phyloP scores from a whole-genome alignment of 2,797 vertebrate genomes.

The Lepus oiostolus region DNA sequence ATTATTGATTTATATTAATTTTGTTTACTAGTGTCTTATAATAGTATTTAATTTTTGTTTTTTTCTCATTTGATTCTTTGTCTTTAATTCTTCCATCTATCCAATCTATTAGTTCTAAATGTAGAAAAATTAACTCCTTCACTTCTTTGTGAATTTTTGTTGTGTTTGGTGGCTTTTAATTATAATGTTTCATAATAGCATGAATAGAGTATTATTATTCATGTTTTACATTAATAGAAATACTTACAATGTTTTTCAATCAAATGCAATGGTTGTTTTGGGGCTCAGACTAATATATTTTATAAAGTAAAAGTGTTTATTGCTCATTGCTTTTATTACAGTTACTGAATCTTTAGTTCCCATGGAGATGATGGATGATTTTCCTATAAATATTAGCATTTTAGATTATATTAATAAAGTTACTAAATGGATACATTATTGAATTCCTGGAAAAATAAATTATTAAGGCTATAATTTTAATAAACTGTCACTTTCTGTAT shows the following conservation, averaged over 20 bases:
- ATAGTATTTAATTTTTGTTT: neutral
- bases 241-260: neutral
- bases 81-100: neutral
- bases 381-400: neutral
- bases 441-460: neutral
- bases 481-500: neutral
- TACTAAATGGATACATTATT: neutral
- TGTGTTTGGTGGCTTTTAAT: neutral
- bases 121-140: neutral
- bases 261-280: neutral
- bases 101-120: neutral
- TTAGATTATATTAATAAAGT: neutral
- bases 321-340: neutral
- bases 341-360: neutral
- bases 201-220: neutral
- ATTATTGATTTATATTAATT: neutral
- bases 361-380: neutral
- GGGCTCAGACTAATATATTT: neutral
- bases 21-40: neutral
- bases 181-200: slow-evolving; percentile 4
- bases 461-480: neutral
- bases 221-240: neutral
- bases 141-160: neutral
- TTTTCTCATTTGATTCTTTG: neutral
- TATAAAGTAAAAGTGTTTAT: neutral